These are phyloP conservation scores for Anoplophora glabripennis DNA, from an alignment of 1,140 invertebrate species.

Conservation along the genomic window DNA sequence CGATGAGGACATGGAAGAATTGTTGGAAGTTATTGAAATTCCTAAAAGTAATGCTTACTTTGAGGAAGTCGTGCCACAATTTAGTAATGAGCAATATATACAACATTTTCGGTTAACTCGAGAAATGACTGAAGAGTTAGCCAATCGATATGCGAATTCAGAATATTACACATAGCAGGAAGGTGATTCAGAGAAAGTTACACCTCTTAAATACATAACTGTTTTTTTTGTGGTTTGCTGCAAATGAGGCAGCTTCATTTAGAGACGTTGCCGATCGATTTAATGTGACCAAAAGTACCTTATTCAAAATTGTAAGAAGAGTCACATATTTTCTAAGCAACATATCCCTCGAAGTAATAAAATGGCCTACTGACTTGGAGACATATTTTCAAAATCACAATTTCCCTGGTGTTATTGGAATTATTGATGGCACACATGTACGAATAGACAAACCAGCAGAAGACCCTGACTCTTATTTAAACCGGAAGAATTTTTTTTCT, in stretches of 20 bases:
- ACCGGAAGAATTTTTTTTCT: too few species aligned
- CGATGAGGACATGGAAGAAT: slow-evolving; percentile 14
- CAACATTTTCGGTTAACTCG: slow-evolving; percentile 27
- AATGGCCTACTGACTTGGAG: slow-evolving; percentile 33
- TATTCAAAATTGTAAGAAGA: slow-evolving; percentile 34
- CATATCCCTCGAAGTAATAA: slow-evolving; percentile 30
- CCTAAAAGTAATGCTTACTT: slow-evolving; percentile 25
- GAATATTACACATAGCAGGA: slow-evolving; percentile 22
- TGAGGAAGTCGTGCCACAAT: slow-evolving; percentile 18
- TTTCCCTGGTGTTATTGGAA: slow-evolving; percentile 36
- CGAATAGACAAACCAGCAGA: slow-evolving; percentile 31
- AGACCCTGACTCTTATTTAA: slow-evolving; percentile 35
- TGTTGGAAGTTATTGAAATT: neutral
- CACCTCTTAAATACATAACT: slow-evolving; percentile 20
- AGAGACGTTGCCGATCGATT: slow-evolving; percentile 40
- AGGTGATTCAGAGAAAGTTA: slow-evolving; percentile 23
- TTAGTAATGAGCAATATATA: slow-evolving; percentile 17
- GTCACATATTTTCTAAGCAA: slow-evolving; percentile 34
- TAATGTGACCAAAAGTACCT: slow-evolving; percentile 33
- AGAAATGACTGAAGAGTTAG: slow-evolving; percentile 5
- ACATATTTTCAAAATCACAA: slow-evolving; percentile 27
- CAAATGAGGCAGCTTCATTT: slow-evolving; percentile 38
- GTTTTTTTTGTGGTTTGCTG: slow-evolving; percentile 43
- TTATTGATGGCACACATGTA: slow-evolving; percentile 39
- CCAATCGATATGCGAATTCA: slow-evolving; percentile 10